A percentile compares a stretch with the other conserved stretches of the same genome.
Evolutionary conservation across 1,140 invertebrate genomes (phyloP).

Genomic region (Tetragonula clypearis): DNA sequence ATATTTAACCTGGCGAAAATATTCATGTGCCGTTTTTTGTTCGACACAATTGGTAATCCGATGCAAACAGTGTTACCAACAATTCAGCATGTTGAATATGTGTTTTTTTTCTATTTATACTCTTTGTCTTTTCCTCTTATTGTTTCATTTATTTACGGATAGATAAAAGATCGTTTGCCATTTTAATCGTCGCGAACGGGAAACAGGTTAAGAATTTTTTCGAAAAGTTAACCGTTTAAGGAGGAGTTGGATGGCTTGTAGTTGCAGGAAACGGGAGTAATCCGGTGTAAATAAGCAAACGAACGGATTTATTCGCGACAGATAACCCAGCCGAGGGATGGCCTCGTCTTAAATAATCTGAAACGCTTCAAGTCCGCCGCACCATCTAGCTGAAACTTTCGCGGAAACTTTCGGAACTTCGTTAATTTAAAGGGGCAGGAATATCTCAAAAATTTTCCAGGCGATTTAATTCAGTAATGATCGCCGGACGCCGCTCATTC

Average conservation of each 20-base stretch:
- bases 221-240: neutral
- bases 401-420: constrained; percentile 12
- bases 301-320: constrained; percentile 28
- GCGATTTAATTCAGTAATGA: constrained; percentile 39
- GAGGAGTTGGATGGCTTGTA: neutral
- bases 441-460: constrained; percentile 43
- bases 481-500: neutral
- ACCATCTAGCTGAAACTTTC: neutral
- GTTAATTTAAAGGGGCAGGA: constrained; percentile 13
- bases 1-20: neutral
- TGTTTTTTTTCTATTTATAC: neutral
- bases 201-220: neutral
- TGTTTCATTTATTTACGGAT: neutral
- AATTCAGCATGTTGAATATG: neutral
- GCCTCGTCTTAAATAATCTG: constrained; percentile 39
- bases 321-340: constrained; percentile 14
- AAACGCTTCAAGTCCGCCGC: neutral
- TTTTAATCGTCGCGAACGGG: neutral
- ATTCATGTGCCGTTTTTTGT: neutral
- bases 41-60: neutral
- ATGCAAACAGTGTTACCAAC: neutral
- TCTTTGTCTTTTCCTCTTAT: neutral
- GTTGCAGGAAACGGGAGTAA: neutral
- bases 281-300: constrained; percentile 37
- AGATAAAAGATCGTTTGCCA: neutral